Conservation (phyloP, 2,113 vertebrate species). For the Tragulus kanchil region DNA sequence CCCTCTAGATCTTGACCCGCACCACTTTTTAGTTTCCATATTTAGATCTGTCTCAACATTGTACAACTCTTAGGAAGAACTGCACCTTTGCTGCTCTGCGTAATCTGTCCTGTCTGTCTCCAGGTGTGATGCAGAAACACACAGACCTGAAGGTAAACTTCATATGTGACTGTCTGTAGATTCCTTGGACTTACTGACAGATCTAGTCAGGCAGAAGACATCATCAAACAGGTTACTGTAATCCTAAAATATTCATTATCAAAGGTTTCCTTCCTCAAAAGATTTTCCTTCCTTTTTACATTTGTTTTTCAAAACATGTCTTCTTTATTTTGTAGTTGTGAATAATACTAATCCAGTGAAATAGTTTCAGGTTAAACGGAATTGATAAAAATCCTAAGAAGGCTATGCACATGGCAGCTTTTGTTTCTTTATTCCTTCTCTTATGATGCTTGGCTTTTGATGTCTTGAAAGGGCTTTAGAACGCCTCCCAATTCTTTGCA, state of each 20-base stretch:
- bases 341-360: constrained; percentile 62
- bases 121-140: background rate
- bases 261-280: constrained; percentile 3
- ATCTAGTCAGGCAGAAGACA: background rate
- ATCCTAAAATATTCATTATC: constrained; percentile 24
- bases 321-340: constrained; percentile 36
- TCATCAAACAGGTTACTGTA: background rate
- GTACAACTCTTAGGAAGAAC: background rate
- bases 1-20: background rate
- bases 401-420: constrained; percentile 60
- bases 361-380: constrained; percentile 56
- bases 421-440: constrained; percentile 59
- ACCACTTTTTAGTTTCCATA: background rate
- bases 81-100: background rate
- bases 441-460: constrained; percentile 71
- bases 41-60: background rate
- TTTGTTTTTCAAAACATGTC: constrained; percentile 37
- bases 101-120: background rate
- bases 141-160: background rate
- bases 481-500: constrained; percentile 64
- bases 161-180: background rate
- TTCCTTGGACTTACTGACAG: background rate
- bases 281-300: constrained; percentile 8
- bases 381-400: constrained; percentile 33
- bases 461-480: constrained; percentile 62